Evolutionary conservation across 2,113 vertebrate species (phyloP).

Genomic region (Percina caprodes): DNA sequence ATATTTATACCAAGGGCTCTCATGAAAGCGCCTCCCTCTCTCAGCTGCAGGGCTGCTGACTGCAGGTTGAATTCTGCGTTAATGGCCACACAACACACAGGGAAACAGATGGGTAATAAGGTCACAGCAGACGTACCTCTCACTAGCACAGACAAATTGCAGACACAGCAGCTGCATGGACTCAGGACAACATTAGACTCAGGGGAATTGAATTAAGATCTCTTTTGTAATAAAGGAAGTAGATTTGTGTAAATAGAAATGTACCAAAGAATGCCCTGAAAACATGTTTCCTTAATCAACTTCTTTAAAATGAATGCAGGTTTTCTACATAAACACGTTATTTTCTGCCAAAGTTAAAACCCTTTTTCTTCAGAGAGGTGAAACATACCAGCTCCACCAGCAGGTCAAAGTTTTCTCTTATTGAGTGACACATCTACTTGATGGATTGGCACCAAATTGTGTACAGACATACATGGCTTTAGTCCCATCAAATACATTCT

Average conservation of each 20-base stretch:
- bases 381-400: background rate
- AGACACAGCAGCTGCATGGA: slow-evolving; percentile 74
- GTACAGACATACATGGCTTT: background rate
- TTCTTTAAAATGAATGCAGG: background rate
- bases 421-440: background rate
- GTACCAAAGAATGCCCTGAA: background rate
- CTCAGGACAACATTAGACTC: slow-evolving; percentile 71
- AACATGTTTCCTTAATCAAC: background rate
- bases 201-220: slow-evolving; percentile 52
- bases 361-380: background rate
- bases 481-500: no score
- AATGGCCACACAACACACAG: slow-evolving; percentile 58
- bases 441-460: background rate
- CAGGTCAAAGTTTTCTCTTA: background rate
- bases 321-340: background rate
- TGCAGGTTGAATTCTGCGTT: slow-evolving; percentile 67
- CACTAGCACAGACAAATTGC: slow-evolving; percentile 71
- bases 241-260: slow-evolving; percentile 22
- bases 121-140: slow-evolving; percentile 71
- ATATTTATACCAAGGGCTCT: slow-evolving; percentile 67
- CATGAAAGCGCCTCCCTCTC: slow-evolving; percentile 45
- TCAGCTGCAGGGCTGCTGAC: slow-evolving; percentile 82
- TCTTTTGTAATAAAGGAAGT: slow-evolving; percentile 40
- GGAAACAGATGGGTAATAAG: slow-evolving; percentile 82
- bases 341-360: background rate